These are phyloP conservation scores for Whitmania pigra DNA, from an alignment of 1,140 invertebrate genomes.

Conservation along the genomic window DNA sequence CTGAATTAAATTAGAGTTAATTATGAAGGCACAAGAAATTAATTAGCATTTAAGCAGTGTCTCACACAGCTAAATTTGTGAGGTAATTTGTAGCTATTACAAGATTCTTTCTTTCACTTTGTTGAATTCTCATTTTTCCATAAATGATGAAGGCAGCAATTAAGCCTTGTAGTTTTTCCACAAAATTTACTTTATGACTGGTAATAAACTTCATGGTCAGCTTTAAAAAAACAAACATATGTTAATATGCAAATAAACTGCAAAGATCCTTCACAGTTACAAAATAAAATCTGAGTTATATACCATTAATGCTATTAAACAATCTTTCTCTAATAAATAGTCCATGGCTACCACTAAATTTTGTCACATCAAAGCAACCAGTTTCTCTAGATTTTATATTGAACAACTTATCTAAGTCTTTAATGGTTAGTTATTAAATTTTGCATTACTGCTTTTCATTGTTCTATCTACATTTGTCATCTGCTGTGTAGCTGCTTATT, in stretches of 20 bases:
- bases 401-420: not conserved
- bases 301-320: too few relatives aligned
- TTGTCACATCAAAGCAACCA: too few relatives aligned
- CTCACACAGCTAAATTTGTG: constrained; percentile 9
- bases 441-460: too few relatives aligned
- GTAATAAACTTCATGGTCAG: constrained; percentile 7
- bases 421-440: too few relatives aligned
- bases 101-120: constrained; percentile 5
- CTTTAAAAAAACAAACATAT: not conserved
- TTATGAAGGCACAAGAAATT: constrained; percentile 1
- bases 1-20: not conserved
- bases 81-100: constrained; percentile 4
- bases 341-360: too few relatives aligned
- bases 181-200: constrained; percentile 8
- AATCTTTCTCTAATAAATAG: too few relatives aligned
- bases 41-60: not conserved
- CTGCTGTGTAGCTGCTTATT: too few relatives aligned
- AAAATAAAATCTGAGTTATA: too few relatives aligned
- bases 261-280: too few relatives aligned
- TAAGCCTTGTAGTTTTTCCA: constrained; percentile 5
- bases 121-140: constrained; percentile 5
- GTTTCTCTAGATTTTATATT: not conserved
- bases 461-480: too few relatives aligned
- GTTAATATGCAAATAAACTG: too few relatives aligned
- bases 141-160: constrained; percentile 5